A percentile compares a stretch with the other conserved stretches of the same genome.
Evolutionary conservation across 2,797 vertebrate species (phyloP).

Genomic region (Erpetoichthys calabaricus): DNA sequence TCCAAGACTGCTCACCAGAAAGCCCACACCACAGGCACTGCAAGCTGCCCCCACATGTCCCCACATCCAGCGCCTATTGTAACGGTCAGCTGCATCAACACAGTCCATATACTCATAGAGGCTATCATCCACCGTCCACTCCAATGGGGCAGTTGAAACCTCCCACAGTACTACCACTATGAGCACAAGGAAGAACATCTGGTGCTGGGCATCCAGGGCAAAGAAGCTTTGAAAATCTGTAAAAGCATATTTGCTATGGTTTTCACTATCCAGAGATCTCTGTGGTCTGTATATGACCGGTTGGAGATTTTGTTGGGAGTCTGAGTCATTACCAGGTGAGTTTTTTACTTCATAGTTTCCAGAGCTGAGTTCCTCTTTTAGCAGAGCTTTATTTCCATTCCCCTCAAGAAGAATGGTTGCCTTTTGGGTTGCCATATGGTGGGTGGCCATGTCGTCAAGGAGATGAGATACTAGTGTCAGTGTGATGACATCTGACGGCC

Average conservation of each 20-base stretch:
- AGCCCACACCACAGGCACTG: constrained; percentile 41
- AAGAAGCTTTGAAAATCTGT: constrained; percentile 23
- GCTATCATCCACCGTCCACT: constrained; percentile 60
- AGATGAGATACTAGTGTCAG: too few relatives aligned
- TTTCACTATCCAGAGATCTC: too few relatives aligned
- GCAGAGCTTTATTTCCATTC: too few relatives aligned
- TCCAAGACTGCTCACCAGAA: constrained; percentile 48
- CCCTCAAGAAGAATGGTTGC: too few relatives aligned
- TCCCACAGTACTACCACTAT: constrained; percentile 55
- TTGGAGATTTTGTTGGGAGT: too few relatives aligned
- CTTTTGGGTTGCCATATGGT: too few relatives aligned
- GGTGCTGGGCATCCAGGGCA: constrained; percentile 38
- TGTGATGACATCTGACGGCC: too few relatives aligned
- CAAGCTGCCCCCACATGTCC: constrained; percentile 42
- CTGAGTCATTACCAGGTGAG: too few relatives aligned
- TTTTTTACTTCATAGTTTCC: too few relatives aligned
- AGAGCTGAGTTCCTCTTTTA: too few relatives aligned
- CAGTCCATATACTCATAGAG: constrained; percentile 76
- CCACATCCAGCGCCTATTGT: constrained; percentile 47
- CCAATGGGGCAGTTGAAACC: constrained; percentile 42
- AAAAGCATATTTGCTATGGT: neutral
- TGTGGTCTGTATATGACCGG: too few relatives aligned
- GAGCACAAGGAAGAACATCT: constrained; percentile 58
- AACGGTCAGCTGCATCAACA: constrained; percentile 60
- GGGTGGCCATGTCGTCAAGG: too few relatives aligned